Evolutionary conservation across 1,140 invertebrate species (phyloP), one percentile per base, ranked within the genome.

Genomic region (Cataglyphis hispanica): DNA sequence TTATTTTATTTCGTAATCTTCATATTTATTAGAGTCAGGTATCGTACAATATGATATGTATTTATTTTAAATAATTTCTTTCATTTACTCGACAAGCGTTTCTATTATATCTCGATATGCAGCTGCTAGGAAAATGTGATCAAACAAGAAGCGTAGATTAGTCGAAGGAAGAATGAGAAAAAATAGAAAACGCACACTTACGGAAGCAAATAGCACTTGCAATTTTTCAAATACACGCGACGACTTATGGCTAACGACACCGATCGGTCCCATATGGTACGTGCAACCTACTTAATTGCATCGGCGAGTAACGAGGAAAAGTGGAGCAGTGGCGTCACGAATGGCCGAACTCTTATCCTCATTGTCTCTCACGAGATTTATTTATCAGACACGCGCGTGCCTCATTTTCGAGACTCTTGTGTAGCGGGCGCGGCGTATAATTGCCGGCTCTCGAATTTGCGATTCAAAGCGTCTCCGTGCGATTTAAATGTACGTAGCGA

Each of bases 271-370:
- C 85, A 56, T 89, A 86, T 89, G 87, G 78, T 89, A 90, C 87
- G 87, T 81, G 89, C 86, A 90, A 83, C 89, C 89, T 89, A 90
- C 89, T 90, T 90, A 90, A 87, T 90, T 90, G 89, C 77, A 66
- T 74, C 69, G 86, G 31, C 86, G 53, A 75, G 89, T 77, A 87
- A 85, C 75, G 70, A 89, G 88, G 86, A 90, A 90, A 90, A 90
- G 88, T 90, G 83, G 89, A 90, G 86, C 89, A 89, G 31, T 50
- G 46, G 46, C 86, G 88, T 87, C 78, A 87, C 88, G 89, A 89
- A 89, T 87, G 86, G 88, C 81, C 89, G 81, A 90, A 90, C 89
- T 87, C 88, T 89, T 89, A 90, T 90, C 85, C 87, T 70, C 87
- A 81, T 90, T 89, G 87, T 87, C 78, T 72, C 74, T 77, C 46